Percentiles rank a stretch among this genome's conserved stretches.
These are phyloP conservation scores for Menidia menidia DNA, from an alignment of 2,797 vertebrate genomes.

Conservation along the genomic window DNA sequence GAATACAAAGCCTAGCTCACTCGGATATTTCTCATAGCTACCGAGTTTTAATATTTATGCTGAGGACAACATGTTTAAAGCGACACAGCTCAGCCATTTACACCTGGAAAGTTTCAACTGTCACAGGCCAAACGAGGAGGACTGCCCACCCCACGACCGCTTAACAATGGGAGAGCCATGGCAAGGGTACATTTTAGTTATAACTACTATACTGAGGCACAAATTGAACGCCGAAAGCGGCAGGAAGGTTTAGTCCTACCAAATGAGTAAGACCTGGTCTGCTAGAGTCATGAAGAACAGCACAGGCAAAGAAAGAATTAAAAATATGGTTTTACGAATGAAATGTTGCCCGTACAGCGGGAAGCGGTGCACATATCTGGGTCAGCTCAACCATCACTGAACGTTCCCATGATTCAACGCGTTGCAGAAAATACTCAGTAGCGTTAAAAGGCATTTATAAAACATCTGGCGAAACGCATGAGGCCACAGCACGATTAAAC, in stretches of 20 bases:
- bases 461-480: not conserved
- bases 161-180: conserved; percentile 9
- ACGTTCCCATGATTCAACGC: not conserved
- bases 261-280: rapidly evolving
- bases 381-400: not conserved
- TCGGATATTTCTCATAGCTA: not conserved
- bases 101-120: not conserved
- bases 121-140: not conserved
- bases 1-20: not conserved
- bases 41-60: too few relatives aligned
- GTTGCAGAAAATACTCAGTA: not conserved
- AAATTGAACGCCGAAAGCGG: not conserved
- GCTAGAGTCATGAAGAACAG: rapidly evolving
- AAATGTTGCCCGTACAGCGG: conserved; percentile 20
- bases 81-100: not conserved
- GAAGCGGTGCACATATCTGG: not conserved
- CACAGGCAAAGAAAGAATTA: not conserved
- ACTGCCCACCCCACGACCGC: conserved; percentile 30
- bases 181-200: conserved; percentile 1
- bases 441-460: not conserved
- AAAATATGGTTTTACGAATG: not conserved
- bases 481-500: rapidly evolving
- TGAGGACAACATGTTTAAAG: not conserved
- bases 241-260: rapidly evolving
- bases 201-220: not conserved